These are phyloP conservation scores for Drosophila kokeensis DNA, from an alignment of 2,888 invertebrate genomes.

Conservation along the genomic window DNA sequence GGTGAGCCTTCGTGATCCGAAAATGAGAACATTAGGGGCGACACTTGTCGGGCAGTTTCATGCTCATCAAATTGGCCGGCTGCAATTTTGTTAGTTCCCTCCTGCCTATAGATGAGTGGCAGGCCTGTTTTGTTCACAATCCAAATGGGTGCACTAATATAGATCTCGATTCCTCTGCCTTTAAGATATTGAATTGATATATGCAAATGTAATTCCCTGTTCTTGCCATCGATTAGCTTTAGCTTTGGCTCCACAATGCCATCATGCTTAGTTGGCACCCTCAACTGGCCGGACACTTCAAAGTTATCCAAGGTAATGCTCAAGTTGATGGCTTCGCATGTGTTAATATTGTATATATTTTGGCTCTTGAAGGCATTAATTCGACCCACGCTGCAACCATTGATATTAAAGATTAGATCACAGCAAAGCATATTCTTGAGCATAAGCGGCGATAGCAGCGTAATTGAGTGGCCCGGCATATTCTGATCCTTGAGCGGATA, in stretches of 20 bases:
- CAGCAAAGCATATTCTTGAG: constrained; percentile 95
- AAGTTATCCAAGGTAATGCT: constrained; percentile 94
- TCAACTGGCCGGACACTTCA: constrained; percentile 89
- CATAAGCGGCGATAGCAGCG: constrained; percentile 92
- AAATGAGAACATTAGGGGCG: constrained; percentile 97
- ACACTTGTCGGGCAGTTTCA: constrained; percentile 96
- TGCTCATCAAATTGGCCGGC: constrained; percentile 98
- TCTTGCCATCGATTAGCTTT: constrained; percentile 90
- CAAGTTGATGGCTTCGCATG: constrained; percentile 88
- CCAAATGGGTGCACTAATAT: constrained; percentile 95
- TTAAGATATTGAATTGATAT: constrained; percentile 88
- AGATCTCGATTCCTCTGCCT: constrained; percentile 89
- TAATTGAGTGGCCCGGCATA: constrained; percentile 93
- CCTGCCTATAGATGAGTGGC: constrained; percentile 97
- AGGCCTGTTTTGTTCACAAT: constrained; percentile 97
- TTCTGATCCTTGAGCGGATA: constrained; percentile 89
- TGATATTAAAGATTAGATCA: constrained; percentile 89
- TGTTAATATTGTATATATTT: constrained; percentile 86
- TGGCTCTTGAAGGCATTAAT: constrained; percentile 85
- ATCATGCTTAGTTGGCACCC: constrained; percentile 85
- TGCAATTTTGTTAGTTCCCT: constrained; percentile 90
- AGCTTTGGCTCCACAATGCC: constrained; percentile 89
- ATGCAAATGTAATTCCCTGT: constrained; percentile 91
- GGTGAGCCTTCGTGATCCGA: constrained; percentile 94
- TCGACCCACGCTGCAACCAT: constrained; percentile 84